Percentiles rank a stretch among this genome's conserved stretches.
These are phyloP conservation scores for Mobula hypostoma DNA, from an alignment of 2,113 vertebrate species.

Conservation along the genomic window DNA sequence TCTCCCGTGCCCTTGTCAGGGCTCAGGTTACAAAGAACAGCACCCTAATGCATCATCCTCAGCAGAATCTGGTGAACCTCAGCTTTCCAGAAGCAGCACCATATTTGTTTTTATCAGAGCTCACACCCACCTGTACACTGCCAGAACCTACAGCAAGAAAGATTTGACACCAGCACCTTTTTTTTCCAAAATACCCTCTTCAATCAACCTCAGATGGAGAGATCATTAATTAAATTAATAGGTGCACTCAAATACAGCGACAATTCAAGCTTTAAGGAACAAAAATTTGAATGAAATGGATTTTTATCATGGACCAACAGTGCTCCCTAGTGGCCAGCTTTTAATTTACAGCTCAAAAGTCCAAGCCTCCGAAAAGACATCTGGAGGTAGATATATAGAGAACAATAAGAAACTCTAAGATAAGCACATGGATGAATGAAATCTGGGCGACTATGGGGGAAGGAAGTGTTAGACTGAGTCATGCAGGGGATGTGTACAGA, in stretches of 20 bases:
- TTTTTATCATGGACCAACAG: not conserved
- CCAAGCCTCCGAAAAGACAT: not conserved
- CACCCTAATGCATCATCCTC: not conserved
- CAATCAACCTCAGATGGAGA: not conserved
- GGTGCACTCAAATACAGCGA: not conserved
- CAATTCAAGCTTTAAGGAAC: not conserved
- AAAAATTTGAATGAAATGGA: not conserved
- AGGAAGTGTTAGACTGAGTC: no score
- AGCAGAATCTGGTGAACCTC: not conserved
- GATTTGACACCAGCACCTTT: no score
- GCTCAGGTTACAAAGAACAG: not conserved
- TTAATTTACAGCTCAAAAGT: not conserved
- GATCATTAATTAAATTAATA: not conserved
- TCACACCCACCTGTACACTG: not conserved
- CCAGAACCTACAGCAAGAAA: not conserved
- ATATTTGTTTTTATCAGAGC: not conserved
- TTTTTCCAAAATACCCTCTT: not conserved
- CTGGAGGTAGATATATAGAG: no score
- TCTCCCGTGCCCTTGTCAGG: not conserved
- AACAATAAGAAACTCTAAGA: no score
- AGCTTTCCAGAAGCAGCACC: not conserved
- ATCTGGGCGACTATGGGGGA: no score
- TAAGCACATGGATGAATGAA: no score
- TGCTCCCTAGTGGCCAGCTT: not conserved
- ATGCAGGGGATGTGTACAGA: not conserved